Evolutionary conservation across 2,113 vertebrate genomes (phyloP).

Genomic region (Laticauda laticaudata): DNA sequence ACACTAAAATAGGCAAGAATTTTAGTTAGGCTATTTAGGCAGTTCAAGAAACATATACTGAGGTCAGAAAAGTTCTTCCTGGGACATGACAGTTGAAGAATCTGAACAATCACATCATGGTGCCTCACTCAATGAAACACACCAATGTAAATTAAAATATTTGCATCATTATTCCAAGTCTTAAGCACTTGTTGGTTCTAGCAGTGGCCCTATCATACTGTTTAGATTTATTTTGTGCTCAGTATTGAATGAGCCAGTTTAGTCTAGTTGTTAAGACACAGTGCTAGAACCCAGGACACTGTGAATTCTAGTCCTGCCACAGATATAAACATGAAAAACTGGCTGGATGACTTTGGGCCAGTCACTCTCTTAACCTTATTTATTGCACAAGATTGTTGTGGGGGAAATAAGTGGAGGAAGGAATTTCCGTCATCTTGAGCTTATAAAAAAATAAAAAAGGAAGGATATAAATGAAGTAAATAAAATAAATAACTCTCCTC

Average conservation of each 20-base stretch:
- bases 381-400: not conserved
- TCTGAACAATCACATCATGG: not conserved
- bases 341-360: not conserved
- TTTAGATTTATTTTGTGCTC: not conserved
- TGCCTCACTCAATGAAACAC: not conserved
- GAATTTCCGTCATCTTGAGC: not conserved
- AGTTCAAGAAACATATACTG: not conserved
- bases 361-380: not conserved
- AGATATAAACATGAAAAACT: not conserved
- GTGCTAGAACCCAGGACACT: not conserved
- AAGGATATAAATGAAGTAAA: not conserved
- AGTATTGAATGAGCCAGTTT: not conserved
- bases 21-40: not conserved
- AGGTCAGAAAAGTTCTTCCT: not conserved
- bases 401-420: not conserved
- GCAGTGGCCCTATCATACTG: not conserved
- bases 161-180: not conserved
- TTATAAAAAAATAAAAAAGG: not conserved
- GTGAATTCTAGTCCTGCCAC: not conserved
- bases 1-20: not conserved
- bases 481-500: not conserved
- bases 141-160: not conserved
- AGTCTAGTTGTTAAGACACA: not conserved
- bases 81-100: not conserved
- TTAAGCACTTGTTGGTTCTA: not conserved